A percentile compares a stretch with the other conserved stretches of the same genome.
phyloP scores from a whole-genome alignment of 2,113 vertebrate genomes.

The Cardinalis cardinalis region DNA sequence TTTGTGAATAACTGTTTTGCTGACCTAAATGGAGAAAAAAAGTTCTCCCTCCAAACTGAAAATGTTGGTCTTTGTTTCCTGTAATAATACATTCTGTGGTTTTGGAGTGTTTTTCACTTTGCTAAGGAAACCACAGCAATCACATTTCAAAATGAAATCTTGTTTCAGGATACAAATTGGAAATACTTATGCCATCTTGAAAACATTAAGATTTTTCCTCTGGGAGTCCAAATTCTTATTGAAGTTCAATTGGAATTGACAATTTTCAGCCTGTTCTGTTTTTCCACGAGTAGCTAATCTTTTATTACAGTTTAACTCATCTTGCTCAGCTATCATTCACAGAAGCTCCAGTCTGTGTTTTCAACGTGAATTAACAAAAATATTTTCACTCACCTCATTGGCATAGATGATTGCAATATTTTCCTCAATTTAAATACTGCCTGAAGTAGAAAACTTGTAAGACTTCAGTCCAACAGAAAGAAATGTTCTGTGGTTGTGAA shows the following conservation, averaged over 20 bases:
- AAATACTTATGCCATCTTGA: neutral
- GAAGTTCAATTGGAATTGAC: neutral
- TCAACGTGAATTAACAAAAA: neutral
- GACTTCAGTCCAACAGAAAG: neutral
- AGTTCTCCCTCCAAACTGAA: neutral
- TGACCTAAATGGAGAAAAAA: neutral
- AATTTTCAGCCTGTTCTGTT: neutral
- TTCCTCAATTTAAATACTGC: neutral
- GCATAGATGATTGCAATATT: neutral
- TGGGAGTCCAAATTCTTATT: neutral
- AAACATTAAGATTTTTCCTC: neutral
- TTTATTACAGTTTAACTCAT: neutral
- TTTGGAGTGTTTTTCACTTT: neutral
- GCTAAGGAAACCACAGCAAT: neutral
- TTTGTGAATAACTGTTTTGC: neutral
- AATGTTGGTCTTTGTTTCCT: neutral
- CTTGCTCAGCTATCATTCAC: fast-evolving
- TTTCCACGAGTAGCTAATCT: neutral
- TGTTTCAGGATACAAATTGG: neutral
- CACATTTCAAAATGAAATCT: neutral
- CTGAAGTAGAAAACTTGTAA: neutral
- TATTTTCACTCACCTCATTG: neutral
- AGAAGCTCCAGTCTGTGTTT: neutral
- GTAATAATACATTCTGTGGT: neutral
- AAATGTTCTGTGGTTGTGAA: neutral